Conservation (phyloP, 2,888 invertebrate genomes). For the Liopterus haemorrhoidalis region DNA sequence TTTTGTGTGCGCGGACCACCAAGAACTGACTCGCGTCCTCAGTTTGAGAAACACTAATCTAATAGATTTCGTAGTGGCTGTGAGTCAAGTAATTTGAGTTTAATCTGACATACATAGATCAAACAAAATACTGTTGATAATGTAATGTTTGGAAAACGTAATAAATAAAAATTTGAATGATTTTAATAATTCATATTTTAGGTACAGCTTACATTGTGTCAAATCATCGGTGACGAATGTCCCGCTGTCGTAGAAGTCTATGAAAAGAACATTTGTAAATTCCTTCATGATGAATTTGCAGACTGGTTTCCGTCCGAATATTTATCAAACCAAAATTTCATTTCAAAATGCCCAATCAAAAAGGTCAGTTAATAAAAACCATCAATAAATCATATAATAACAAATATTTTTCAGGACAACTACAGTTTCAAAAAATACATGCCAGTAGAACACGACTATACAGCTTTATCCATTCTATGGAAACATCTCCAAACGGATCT, state of each 20-base stretch:
- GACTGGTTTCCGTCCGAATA: conserved; percentile 13
- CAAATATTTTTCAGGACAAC: conserved; percentile 1
- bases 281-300: conserved; percentile 12
- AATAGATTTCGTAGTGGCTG: too few relatives aligned
- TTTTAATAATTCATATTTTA: too few relatives aligned
- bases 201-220: too few relatives aligned
- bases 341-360: conserved; percentile 4
- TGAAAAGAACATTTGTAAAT: conserved; percentile 8
- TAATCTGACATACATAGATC: too few relatives aligned
- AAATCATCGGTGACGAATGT: conserved; percentile 3
- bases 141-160: too few relatives aligned
- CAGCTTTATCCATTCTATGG: conserved; percentile 4
- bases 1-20: too few relatives aligned
- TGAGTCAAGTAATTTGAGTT: too few relatives aligned
- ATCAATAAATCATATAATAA: not conserved
- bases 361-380: conserved; percentile 8
- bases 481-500: conserved; percentile 6
- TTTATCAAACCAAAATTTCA: conserved; percentile 1
- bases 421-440: conserved; percentile 8
- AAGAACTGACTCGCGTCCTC: too few relatives aligned
- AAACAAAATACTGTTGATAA: too few relatives aligned
- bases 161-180: too few relatives aligned
- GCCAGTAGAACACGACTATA: conserved; percentile 4
- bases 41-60: too few relatives aligned
- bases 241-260: conserved; percentile 4